phyloP scores from a whole-genome alignment of 2,113 vertebrate species.

The Drymodes brunneopygia region DNA sequence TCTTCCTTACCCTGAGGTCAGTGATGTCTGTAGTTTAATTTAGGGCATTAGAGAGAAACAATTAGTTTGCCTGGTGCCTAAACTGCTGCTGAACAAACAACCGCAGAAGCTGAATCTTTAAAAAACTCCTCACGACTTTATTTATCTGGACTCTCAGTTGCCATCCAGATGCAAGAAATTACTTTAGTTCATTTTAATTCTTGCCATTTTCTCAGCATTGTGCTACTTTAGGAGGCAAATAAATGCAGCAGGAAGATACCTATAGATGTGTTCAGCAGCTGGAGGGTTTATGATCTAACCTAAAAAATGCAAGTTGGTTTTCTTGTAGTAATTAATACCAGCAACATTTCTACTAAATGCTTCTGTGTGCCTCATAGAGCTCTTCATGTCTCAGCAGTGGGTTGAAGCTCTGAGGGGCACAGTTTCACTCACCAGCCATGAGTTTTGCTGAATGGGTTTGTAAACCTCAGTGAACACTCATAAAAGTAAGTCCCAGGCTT shows the following conservation, averaged over 20 bases:
- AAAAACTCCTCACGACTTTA: neutral
- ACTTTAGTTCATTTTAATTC: conserved; percentile 42
- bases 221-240: conserved; percentile 27
- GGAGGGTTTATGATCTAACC: conserved; percentile 53
- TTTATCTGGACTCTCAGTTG: conserved; percentile 53
- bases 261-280: conserved; percentile 56
- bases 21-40: conserved; percentile 7
- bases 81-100: conserved; percentile 25
- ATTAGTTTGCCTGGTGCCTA: conserved; percentile 10
- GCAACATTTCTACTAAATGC: conserved; percentile 51
- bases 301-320: conserved; percentile 59
- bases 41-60: conserved; percentile 13
- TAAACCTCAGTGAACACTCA: conserved; percentile 10
- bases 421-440: conserved; percentile 14
- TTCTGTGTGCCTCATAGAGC: conserved; percentile 24
- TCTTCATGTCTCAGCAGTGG: conserved; percentile 47
- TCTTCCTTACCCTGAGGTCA: conserved; percentile 47
- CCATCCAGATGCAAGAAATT: conserved; percentile 40
- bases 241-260: conserved; percentile 40
- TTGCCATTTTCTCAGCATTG: conserved; percentile 45
- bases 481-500: conserved; percentile 39
- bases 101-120: neutral
- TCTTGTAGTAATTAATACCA: conserved; percentile 65
- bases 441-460: conserved; percentile 35
- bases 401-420: conserved; percentile 35